Evolutionary conservation across 2,888 invertebrate genomes (phyloP).

Genomic region (Anticlea derivata): DNA sequence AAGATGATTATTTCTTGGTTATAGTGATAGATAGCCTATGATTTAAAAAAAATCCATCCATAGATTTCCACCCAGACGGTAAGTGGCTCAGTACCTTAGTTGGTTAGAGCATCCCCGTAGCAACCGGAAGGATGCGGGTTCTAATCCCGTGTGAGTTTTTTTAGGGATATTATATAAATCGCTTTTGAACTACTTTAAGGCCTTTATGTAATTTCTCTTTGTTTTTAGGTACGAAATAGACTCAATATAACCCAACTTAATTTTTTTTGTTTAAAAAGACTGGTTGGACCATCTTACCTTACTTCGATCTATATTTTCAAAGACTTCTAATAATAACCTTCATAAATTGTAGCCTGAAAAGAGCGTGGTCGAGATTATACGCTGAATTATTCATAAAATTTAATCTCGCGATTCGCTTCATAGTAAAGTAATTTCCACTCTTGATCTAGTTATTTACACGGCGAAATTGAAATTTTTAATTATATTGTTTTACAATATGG

Average conservation of each 20-base stretch:
- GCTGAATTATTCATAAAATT: conserved; percentile 37
- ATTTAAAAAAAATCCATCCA: too few relatives aligned
- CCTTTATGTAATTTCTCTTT: too few relatives aligned
- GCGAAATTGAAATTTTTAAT: conserved; percentile 26
- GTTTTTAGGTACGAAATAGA: too few relatives aligned
- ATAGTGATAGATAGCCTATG: too few relatives aligned
- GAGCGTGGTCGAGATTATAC: conserved; percentile 27
- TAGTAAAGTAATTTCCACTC: conserved; percentile 32
- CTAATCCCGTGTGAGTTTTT: too few relatives aligned
- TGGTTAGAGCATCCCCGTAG: too few relatives aligned
- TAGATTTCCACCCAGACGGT: too few relatives aligned
- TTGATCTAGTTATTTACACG: conserved; percentile 29
- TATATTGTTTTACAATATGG: conserved; percentile 21
- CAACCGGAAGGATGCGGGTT: too few relatives aligned
- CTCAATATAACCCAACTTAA: not conserved
- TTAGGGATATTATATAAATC: too few relatives aligned
- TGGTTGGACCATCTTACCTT: not conserved
- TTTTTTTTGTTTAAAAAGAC: not conserved
- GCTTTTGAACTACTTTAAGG: too few relatives aligned
- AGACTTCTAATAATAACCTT: conserved; percentile 6
- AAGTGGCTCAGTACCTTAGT: too few relatives aligned
- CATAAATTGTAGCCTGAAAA: conserved; percentile 26
- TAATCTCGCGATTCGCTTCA: conserved; percentile 27
- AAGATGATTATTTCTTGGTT: too few relatives aligned
- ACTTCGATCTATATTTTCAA: not conserved